phyloP scores from a whole-genome alignment of 2,888 invertebrate genomes.

The Sepioteuthis lessoniana region DNA sequence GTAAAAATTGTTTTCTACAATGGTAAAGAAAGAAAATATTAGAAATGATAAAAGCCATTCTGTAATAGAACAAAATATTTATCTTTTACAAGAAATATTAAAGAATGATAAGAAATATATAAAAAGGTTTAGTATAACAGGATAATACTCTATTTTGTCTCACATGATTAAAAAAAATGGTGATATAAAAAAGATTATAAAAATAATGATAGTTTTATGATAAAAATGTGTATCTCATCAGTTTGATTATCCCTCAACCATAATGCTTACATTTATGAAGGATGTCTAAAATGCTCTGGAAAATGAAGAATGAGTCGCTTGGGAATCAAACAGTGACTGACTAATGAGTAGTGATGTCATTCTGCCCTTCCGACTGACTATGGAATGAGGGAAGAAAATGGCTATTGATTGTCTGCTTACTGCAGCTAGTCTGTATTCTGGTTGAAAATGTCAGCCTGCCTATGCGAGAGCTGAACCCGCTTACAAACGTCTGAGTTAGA shows the following conservation, averaged over 20 bases:
- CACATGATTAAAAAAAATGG: no score
- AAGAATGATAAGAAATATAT: no score
- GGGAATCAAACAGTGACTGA: background rate
- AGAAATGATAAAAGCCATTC: no score
- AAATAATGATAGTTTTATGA: background rate
- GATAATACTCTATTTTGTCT: no score
- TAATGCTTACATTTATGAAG: background rate
- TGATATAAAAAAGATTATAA: no score
- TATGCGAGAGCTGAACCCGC: background rate
- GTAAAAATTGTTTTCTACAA: no score
- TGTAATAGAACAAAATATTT: no score
- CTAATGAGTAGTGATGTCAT: slow-evolving; percentile 20
- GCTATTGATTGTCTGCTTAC: background rate
- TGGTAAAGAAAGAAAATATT: no score
- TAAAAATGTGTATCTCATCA: background rate
- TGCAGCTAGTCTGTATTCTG: no score
- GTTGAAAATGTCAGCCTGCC: background rate
- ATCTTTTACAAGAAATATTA: no score
- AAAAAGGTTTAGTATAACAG: no score
- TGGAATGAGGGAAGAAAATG: background rate
- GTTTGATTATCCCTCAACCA: background rate
- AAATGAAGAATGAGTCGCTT: background rate
- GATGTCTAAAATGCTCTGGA: background rate
- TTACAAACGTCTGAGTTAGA: background rate
- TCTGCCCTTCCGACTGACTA: background rate